Conservation (phyloP, 2,888 invertebrate genomes). For the Scelioninae gen. 1 region DNA sequence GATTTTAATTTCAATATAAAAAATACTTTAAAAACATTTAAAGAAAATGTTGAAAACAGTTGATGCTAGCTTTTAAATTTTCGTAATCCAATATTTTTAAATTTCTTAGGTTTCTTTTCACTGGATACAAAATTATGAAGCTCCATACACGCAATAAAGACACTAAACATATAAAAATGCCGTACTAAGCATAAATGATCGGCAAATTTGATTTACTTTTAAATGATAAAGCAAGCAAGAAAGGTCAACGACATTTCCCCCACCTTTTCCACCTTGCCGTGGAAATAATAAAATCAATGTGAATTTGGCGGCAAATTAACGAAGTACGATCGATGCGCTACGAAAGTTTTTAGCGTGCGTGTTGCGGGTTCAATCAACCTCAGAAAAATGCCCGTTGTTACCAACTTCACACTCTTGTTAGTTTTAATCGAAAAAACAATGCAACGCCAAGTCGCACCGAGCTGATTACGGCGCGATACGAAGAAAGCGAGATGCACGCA, state of each 20-base stretch:
- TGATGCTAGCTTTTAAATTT: no score
- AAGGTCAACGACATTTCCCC: conserved; percentile 23
- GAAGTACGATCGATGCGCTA: neutral
- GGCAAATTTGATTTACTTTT: no score
- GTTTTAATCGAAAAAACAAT: conserved; percentile 59
- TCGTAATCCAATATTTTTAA: no score
- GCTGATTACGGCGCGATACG: conserved; percentile 51
- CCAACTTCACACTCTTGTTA: conserved; percentile 62
- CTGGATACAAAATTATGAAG: no score
- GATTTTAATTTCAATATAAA: no score
- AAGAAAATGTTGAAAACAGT: no score
- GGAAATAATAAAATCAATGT: conserved; percentile 22
- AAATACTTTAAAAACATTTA: no score
- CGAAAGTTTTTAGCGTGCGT: conserved; percentile 30
- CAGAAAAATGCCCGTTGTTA: conserved; percentile 44
- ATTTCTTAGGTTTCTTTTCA: no score
- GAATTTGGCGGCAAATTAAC: conserved; percentile 22
- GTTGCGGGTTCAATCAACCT: conserved; percentile 52
- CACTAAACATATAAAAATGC: no score
- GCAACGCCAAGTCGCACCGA: conserved; percentile 41
- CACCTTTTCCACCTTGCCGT: no score
- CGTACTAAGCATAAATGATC: no score
- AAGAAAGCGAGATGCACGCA: conserved; percentile 65
- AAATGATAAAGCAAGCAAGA: conserved; percentile 1
- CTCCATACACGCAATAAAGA: no score